Conservation (phyloP, 2,113 vertebrate genomes). For the Hypomesus transpacificus region DNA sequence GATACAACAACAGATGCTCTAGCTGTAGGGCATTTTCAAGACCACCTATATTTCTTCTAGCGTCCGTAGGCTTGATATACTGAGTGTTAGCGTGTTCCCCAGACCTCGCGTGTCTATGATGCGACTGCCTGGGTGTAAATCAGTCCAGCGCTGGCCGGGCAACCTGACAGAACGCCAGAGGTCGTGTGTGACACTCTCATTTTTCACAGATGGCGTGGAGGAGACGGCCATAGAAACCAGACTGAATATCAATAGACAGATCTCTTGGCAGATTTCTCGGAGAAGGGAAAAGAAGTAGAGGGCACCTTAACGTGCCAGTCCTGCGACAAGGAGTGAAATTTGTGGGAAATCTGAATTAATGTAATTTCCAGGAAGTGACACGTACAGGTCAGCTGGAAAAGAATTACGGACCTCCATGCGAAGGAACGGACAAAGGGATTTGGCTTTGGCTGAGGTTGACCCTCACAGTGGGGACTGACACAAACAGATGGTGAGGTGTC, state of each 20-base stretch:
- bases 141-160: not conserved
- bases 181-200: slow-evolving; percentile 43
- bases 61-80: not conserved
- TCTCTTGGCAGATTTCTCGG: slow-evolving; percentile 17
- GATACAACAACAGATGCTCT: no score
- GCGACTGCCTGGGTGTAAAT: not conserved
- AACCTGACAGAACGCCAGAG: slow-evolving; percentile 30
- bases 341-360: slow-evolving; percentile 40
- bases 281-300: slow-evolving; percentile 13
- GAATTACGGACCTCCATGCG: slow-evolving; percentile 38
- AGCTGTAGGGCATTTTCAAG: no score
- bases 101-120: not conserved
- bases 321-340: slow-evolving; percentile 34
- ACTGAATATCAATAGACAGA: slow-evolving; percentile 45
- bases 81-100: not conserved
- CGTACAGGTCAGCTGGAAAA: slow-evolving; percentile 46
- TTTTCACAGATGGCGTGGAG: slow-evolving; percentile 47
- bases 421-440: slow-evolving; percentile 10
- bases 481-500: slow-evolving; percentile 44
- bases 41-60: not conserved
- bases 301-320: slow-evolving; percentile 47
- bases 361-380: slow-evolving; percentile 41
- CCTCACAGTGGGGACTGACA: slow-evolving; percentile 35
- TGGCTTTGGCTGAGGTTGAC: slow-evolving; percentile 4
- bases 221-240: slow-evolving; percentile 25